phyloP scores from a whole-genome alignment of 2,113 vertebrate species.

The Mesitornis unicolor region DNA sequence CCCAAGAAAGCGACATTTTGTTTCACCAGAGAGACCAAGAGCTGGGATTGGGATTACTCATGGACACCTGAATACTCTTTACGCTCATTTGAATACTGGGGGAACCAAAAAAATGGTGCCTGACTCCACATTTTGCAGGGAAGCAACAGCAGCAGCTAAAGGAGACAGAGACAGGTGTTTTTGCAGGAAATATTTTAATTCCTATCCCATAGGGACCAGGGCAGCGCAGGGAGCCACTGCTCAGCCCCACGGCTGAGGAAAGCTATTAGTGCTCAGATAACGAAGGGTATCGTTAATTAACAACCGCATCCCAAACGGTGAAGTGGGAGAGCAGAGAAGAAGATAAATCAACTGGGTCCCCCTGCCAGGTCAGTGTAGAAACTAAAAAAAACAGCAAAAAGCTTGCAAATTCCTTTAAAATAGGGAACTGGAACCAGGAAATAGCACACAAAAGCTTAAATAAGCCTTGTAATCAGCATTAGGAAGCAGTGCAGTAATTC shows the following conservation, averaged over 20 bases:
- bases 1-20: not conserved
- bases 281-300: not conserved
- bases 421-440: not conserved
- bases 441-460: not conserved
- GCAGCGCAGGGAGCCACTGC: not conserved
- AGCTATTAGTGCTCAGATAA: not conserved
- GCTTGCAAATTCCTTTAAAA: not conserved
- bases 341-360: not conserved
- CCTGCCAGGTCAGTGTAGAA: not conserved
- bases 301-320: not conserved
- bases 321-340: not conserved
- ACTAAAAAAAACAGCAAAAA: not conserved
- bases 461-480: not conserved
- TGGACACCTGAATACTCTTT: not conserved
- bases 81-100: not conserved
- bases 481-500: not conserved
- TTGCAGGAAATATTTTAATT: not conserved
- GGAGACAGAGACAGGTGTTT: accelerated
- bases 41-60: not conserved
- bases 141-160: not conserved
- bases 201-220: not conserved
- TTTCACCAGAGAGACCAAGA: not conserved
- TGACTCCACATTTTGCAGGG: not conserved
- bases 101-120: too few species aligned
- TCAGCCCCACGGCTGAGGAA: not conserved